A percentile compares a stretch with the other conserved stretches of the same genome.
Conservation (phyloP, 2,888 invertebrate species). For the Tanypteryx hageni region DNA sequence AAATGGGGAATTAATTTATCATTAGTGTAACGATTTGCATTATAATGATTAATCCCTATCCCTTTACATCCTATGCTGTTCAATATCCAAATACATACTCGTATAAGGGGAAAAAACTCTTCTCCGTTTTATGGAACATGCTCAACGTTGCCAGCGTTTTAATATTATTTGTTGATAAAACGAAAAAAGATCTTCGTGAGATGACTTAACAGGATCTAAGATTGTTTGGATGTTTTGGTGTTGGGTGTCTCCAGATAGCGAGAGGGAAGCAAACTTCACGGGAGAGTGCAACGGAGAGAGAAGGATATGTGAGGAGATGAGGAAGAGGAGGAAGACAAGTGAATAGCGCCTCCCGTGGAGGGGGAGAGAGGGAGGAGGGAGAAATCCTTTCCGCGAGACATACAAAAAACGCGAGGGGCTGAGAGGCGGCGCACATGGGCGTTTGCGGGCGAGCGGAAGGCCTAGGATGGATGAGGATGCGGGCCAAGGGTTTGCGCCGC, state of each 20-base stretch:
- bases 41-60: not conserved
- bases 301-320: not conserved
- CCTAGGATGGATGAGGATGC: not conserved
- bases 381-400: slow-evolving; percentile 58
- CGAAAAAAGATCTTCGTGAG: slow-evolving; percentile 40
- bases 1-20: not conserved
- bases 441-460: not conserved
- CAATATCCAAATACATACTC: too few species aligned
- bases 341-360: not conserved
- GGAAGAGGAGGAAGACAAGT: slow-evolving; percentile 6
- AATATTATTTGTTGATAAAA: not conserved
- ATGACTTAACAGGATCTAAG: not conserved
- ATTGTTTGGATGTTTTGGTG: slow-evolving; percentile 28
- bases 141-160: not conserved
- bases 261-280: not conserved
- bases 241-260: not conserved
- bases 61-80: not conserved
- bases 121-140: not conserved
- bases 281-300: not conserved
- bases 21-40: not conserved
- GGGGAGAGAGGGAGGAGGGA: too few species aligned
- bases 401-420: slow-evolving; percentile 3
- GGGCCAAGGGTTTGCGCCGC: not conserved
- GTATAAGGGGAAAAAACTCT: too few species aligned
- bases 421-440: not conserved